These are phyloP conservation scores for Pangasius macronema DNA, from an alignment of 2,797 vertebrate genomes.

Conservation along the genomic window DNA sequence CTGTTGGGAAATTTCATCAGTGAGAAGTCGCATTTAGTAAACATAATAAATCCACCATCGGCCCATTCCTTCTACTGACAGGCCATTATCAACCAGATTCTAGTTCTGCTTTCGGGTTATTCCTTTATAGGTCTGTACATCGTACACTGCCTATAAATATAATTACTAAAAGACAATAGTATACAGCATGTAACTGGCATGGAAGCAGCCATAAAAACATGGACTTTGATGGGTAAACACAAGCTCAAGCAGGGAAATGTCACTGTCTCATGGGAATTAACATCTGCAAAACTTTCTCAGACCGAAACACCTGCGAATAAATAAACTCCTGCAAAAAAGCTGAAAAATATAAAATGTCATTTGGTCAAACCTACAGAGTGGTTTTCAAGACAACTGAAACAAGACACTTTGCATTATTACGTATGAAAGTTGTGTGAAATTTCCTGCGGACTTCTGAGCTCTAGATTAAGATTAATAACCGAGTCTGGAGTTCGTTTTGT, in stretches of 20 bases:
- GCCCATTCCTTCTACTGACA: neutral
- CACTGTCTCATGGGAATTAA: neutral
- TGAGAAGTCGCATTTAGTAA: neutral
- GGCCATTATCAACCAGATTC: neutral
- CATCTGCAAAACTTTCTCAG: neutral
- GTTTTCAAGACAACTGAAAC: neutral
- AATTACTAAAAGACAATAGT: neutral
- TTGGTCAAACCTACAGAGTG: neutral
- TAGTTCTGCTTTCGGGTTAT: neutral
- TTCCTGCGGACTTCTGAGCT: neutral
- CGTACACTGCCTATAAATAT: neutral
- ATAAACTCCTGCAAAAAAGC: neutral
- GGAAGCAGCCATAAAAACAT: neutral
- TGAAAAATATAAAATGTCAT: neutral
- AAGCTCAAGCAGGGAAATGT: neutral
- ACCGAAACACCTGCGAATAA: neutral
- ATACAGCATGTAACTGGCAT: neutral
- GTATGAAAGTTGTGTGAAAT: neutral
- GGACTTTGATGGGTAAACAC: neutral
- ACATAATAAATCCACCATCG: neutral
- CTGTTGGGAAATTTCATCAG: neutral
- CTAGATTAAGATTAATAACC: neutral
- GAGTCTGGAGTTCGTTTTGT: neutral
- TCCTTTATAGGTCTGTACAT: neutral
- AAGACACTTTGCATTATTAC: neutral